These are phyloP conservation scores for Anthophora plumipes DNA, from an alignment of 2,888 invertebrate genomes.

Conservation along the genomic window DNA sequence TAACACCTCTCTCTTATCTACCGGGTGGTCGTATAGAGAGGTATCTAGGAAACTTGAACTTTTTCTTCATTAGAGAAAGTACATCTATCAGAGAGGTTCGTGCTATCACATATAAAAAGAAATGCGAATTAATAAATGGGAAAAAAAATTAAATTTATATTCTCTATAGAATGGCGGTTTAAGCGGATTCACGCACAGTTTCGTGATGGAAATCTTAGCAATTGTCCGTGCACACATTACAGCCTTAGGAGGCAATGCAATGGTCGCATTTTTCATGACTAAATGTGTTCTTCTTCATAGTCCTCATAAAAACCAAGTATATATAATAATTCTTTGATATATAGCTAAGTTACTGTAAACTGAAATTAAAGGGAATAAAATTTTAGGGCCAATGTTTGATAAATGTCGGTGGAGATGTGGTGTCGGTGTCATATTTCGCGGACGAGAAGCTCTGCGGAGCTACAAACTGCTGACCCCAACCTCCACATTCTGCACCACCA, in stretches of 20 bases:
- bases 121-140: not conserved
- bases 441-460: constrained; percentile 83
- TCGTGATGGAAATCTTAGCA: constrained; percentile 96
- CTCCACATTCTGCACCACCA: constrained; percentile 82
- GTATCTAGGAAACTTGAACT: constrained; percentile 95
- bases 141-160: not conserved
- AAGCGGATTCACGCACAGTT: constrained; percentile 97
- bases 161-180: constrained; percentile 91
- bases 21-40: constrained; percentile 92
- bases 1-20: constrained; percentile 92
- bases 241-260: constrained; percentile 97
- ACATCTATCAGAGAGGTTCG: constrained; percentile 93
- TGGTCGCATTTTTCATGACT: constrained; percentile 97
- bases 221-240: constrained; percentile 97
- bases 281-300: constrained; percentile 96
- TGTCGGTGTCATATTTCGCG: constrained; percentile 90
- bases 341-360: not conserved
- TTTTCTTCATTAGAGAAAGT: constrained; percentile 97
- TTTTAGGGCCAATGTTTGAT: constrained; percentile 97
- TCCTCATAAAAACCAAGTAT: constrained; percentile 98
- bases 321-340: constrained; percentile 39
- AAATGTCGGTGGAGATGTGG: constrained; percentile 98
- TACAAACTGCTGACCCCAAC: constrained; percentile 82
- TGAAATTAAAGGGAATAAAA: not conserved
- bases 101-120: not conserved